These are phyloP conservation scores for Maconellicoccus hirsutus DNA, from an alignment of 1,140 invertebrate species.

Conservation along the genomic window DNA sequence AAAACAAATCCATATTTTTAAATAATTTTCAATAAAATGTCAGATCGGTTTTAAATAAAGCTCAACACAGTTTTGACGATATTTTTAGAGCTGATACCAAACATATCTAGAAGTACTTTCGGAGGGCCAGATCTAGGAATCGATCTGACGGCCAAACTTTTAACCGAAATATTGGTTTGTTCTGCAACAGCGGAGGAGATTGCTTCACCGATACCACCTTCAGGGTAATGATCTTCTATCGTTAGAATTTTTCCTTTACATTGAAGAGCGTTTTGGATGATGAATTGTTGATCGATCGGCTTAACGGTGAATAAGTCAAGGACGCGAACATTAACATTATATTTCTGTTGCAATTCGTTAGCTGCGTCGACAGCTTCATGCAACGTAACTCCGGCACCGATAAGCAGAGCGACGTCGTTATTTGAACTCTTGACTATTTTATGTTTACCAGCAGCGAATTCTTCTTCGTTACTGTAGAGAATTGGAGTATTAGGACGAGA, in stretches of 20 bases:
- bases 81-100: slow-evolving; percentile 71
- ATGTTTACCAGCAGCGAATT: slow-evolving; percentile 67
- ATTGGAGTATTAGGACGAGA: slow-evolving; percentile 81
- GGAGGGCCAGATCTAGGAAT: slow-evolving; percentile 88
- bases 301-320: slow-evolving; percentile 94
- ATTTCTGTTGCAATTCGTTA: slow-evolving; percentile 49
- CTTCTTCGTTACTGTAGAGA: slow-evolving; percentile 77
- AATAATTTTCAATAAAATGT: not conserved
- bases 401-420: slow-evolving; percentile 70
- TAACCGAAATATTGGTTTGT: slow-evolving; percentile 61
- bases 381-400: slow-evolving; percentile 87
- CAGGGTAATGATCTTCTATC: slow-evolving; percentile 94
- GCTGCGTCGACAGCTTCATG: slow-evolving; percentile 82
- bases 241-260: slow-evolving; percentile 74
- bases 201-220: slow-evolving; percentile 92
- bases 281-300: slow-evolving; percentile 71
- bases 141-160: slow-evolving; percentile 68
- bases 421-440: slow-evolving; percentile 62
- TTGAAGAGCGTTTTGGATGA: slow-evolving; percentile 66
- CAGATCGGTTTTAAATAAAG: not conserved
- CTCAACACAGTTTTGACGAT: slow-evolving; percentile 43
- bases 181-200: slow-evolving; percentile 68
- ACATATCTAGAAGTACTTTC: slow-evolving; percentile 69
- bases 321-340: slow-evolving; percentile 61
- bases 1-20: not conserved